Conservation (phyloP, 2,113 vertebrate species). For the Rhinolophus ferrumequinum region DNA sequence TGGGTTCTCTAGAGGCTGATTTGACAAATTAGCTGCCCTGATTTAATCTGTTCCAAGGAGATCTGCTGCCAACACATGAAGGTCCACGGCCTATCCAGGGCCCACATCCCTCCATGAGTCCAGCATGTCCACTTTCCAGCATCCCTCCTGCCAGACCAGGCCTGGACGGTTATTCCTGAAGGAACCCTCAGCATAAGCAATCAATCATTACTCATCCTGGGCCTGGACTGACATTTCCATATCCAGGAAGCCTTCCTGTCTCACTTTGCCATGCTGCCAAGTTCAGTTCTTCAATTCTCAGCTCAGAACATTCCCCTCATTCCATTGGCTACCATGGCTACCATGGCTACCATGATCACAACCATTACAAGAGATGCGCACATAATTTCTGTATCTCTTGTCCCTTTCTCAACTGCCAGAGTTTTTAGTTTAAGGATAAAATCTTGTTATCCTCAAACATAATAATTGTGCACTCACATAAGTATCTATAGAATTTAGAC, state of each 20-base stretch:
- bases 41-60: not conserved
- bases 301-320: not conserved
- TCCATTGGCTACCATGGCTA: not conserved
- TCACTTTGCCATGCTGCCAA: not conserved
- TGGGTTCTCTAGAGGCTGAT: not conserved
- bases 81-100: no score
- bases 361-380: not conserved
- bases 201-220: not conserved
- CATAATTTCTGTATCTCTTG: not conserved
- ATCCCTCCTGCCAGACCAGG: no score
- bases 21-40: not conserved
- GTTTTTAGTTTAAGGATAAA: not conserved
- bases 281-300: not conserved
- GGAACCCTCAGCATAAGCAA: fast-evolving
- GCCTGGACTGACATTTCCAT: not conserved
- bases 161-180: not conserved
- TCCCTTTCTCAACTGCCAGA: not conserved
- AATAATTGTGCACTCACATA: not conserved
- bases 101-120: not conserved
- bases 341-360: not conserved
- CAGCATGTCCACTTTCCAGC: not conserved
- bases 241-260: not conserved
- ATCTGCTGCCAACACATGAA: not conserved
- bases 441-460: not conserved
- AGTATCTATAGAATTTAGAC: not conserved